Conservation (phyloP, 2,113 vertebrate species). For the Lophura nycthemera region DNA sequence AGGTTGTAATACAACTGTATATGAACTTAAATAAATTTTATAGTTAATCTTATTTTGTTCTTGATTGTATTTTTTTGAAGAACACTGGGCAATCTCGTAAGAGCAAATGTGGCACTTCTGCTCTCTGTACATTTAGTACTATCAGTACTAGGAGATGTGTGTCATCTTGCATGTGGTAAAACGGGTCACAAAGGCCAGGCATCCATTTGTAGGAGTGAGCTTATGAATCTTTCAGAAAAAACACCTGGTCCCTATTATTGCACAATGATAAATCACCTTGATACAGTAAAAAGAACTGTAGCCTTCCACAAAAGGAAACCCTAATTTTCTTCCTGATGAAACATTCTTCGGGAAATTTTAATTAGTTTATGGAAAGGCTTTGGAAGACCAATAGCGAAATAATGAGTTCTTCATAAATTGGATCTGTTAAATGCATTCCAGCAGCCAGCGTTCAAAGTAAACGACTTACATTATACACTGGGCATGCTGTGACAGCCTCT, state of each 20-base stretch:
- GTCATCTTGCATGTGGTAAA: neutral
- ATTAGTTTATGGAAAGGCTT: neutral
- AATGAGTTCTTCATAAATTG: neutral
- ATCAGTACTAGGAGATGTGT: neutral
- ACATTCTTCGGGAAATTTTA: constrained; percentile 2
- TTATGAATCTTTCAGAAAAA: neutral
- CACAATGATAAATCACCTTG: neutral
- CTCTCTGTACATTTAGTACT: neutral
- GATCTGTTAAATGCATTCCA: neutral
- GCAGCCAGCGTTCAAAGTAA: neutral
- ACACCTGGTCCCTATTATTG: neutral
- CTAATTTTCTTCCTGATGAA: neutral
- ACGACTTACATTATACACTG: neutral
- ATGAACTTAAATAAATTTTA: neutral
- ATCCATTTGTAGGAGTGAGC: neutral
- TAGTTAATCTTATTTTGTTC: neutral
- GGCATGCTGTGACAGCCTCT: neutral
- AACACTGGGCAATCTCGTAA: neutral
- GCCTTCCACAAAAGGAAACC: neutral
- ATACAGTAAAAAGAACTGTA: neutral
- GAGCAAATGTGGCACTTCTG: neutral
- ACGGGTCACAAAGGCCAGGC: neutral
- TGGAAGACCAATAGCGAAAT: neutral
- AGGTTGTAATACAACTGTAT: neutral
- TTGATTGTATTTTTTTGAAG: neutral